These are phyloP conservation scores for Urocyon cinereoargenteus DNA, from an alignment of 2,797 vertebrate species.

Conservation along the genomic window DNA sequence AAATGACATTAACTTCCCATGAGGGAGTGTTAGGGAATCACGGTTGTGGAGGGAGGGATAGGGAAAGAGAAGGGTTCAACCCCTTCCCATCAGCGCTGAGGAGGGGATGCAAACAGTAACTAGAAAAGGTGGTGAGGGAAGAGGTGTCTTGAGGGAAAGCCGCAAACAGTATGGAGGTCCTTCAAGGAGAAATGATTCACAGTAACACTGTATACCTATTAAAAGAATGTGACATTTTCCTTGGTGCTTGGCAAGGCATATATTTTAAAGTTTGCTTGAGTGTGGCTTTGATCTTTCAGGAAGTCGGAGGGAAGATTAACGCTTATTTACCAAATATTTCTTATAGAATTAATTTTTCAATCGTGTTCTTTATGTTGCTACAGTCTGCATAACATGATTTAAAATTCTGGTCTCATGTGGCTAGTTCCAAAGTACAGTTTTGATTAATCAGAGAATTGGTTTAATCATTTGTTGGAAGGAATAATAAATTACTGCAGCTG, in stretches of 20 bases:
- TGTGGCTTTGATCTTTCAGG: conserved; percentile 66
- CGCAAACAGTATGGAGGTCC: background rate
- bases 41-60: background rate
- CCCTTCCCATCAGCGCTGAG: background rate
- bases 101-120: background rate
- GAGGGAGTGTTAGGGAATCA: background rate
- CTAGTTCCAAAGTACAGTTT: conserved; percentile 82
- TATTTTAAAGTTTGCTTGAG: conserved; percentile 59
- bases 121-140: background rate
- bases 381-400: conserved; percentile 67
- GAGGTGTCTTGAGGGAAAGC: background rate
- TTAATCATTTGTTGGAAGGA: conserved; percentile 86
- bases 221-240: conserved; percentile 60
- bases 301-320: conserved; percentile 77
- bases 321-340: conserved; percentile 87
- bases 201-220: background rate
- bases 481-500: conserved; percentile 83
- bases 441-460: conserved; percentile 88
- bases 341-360: conserved; percentile 80
- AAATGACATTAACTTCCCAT: background rate
- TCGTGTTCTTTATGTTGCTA: conserved; percentile 74
- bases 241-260: conserved; percentile 26
- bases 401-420: conserved; percentile 84
- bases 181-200: conserved; percentile 46
- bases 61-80: background rate